A percentile compares a stretch with the other conserved stretches of the same genome.
These are phyloP conservation scores for Mastigias papua DNA, from an alignment of 30 jellyfish, hydroid and myxozoan genomes.

Conservation along the genomic window DNA sequence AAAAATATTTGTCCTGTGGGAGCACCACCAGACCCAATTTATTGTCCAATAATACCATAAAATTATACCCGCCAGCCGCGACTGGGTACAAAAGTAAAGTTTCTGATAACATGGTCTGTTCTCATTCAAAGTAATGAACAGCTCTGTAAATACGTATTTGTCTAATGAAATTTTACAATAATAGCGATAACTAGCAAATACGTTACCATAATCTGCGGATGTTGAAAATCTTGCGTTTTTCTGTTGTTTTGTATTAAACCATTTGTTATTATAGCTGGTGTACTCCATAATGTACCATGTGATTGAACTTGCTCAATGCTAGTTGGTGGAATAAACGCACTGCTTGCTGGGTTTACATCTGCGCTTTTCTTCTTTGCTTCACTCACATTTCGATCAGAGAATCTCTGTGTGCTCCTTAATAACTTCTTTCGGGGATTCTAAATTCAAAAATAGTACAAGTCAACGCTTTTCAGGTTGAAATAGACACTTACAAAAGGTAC, in stretches of 20 bases:
- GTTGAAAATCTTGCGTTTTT: slow-evolving; percentile 49
- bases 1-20: background rate
- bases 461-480: background rate
- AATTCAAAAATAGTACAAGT: background rate
- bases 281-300: slow-evolving; percentile 59
- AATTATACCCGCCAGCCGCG: background rate
- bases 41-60: background rate
- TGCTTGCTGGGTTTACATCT: slow-evolving; percentile 11
- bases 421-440: slow-evolving; percentile 93
- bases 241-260: slow-evolving; percentile 54
- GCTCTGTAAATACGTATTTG: background rate
- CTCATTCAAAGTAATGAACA: background rate
- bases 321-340: slow-evolving; percentile 37
- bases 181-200: background rate
- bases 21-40: background rate
- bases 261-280: slow-evolving; percentile 55
- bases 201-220: slow-evolving; percentile 77
- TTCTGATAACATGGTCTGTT: background rate
- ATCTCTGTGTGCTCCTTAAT: slow-evolving; percentile 86
- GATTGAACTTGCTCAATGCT: slow-evolving; percentile 45
- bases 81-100: background rate
- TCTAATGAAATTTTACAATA: background rate
- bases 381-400: slow-evolving; percentile 61
- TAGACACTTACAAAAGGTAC: background rate
- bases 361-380: slow-evolving; percentile 34